A percentile compares a stretch with the other conserved stretches of the same genome.
These are phyloP conservation scores for Trypoxylon attenuatum DNA, from an alignment of 2,888 invertebrate species.

Conservation along the genomic window DNA sequence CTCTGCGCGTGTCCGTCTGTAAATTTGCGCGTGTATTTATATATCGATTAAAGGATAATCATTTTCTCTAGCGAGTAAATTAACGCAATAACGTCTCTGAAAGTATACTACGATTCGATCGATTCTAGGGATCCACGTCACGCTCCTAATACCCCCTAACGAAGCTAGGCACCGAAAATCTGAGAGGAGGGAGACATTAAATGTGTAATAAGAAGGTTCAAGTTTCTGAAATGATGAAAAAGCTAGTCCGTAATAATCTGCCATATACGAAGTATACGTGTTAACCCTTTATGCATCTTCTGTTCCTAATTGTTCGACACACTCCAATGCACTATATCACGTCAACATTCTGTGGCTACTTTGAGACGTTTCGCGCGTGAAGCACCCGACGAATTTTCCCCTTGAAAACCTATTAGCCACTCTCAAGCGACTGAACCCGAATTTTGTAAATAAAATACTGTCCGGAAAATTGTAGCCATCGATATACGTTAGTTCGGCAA, in stretches of 20 bases:
- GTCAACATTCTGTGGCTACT: conserved; percentile 6
- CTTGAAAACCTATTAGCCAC: too few relatives aligned
- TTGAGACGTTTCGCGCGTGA: neutral
- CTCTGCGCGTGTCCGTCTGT: conserved; percentile 47
- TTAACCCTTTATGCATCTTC: conserved; percentile 53
- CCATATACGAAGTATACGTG: conserved; percentile 57
- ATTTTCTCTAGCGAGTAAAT: conserved; percentile 45
- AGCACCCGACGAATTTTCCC: too few relatives aligned
- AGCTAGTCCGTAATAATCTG: conserved; percentile 61
- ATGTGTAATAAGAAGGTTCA: conserved; percentile 23
- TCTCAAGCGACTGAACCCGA: too few relatives aligned
- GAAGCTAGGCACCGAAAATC: too few relatives aligned
- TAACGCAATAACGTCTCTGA: conserved; percentile 56
- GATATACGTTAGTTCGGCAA: neutral
- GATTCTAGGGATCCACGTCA: conserved; percentile 34
- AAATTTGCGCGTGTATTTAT: conserved; percentile 48
- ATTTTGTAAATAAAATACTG: too few relatives aligned
- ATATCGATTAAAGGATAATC: conserved; percentile 18
- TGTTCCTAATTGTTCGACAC: conserved; percentile 52
- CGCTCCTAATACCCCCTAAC: too few relatives aligned
- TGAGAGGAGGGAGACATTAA: conserved; percentile 19
- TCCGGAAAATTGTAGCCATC: neutral
- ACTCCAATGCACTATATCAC: conserved; percentile 30
- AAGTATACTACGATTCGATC: conserved; percentile 52
- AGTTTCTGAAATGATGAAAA: conserved; percentile 40